Evolutionary conservation across 2,888 invertebrate species (phyloP), one percentile per base, ranked within the genome.

Genomic region (Conomelus anceps): DNA sequence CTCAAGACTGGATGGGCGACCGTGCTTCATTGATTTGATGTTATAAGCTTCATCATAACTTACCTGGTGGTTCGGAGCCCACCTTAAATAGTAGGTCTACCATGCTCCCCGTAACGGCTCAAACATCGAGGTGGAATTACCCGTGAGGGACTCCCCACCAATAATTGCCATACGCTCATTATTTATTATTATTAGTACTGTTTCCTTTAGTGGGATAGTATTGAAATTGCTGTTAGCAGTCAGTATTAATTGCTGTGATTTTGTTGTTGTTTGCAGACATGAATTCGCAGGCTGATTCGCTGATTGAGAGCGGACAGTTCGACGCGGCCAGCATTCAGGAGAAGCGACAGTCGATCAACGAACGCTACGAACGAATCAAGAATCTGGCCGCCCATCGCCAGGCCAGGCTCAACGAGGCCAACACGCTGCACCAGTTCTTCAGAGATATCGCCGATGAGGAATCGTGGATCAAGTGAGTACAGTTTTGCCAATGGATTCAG

Each of bases 381-480:
- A 98, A 97, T 93, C 95, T 99, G 92, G 98, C 99, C 88, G 97
- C 98, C 86, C 98, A 98, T 93, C 95, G 99, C 87, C 97, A 98
- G 92, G 97, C 97, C 11, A 95, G 98, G 34, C 95, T 99, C 90
- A 97, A 98, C 93, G 99, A 99, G 94, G 99, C 99, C 85, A 97
- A 99, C 93, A 99, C 99, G 7, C 95, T 99, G 93, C 99, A 99
- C 94, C 99, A 99, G 94, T 99, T 99, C 97, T 98, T 99, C 96
- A 95, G 99, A 89, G 99, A 99, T 93, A 99, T 99, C 93, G 99
- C 99, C 91, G 99, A 99, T 93, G 99, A 99, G 94, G 99, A 99
- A 94, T 98, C 98, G 9, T 99, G 99, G 99, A 99, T 99, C 93
- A 99, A 99, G 96, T 96, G 90, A 93, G 94, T 92, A 85, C 4